Conservation (phyloP, 2,888 invertebrate genomes). For the Deroplatys truncata region DNA sequence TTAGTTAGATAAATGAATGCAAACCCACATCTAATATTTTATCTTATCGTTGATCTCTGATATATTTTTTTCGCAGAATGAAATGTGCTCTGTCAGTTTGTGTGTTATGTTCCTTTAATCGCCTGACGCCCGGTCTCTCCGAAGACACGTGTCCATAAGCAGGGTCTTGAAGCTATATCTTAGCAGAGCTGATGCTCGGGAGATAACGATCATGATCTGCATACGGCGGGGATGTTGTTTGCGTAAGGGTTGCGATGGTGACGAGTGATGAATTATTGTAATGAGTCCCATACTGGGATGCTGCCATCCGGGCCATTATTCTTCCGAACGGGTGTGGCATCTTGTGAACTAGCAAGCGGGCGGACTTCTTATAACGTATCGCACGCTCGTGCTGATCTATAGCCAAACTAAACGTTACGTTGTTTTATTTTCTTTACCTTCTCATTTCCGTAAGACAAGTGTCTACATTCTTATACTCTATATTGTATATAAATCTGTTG, state of each 20-base stretch:
- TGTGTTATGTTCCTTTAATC: not conserved
- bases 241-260: not conserved
- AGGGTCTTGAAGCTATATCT: no score
- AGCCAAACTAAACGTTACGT: not conserved
- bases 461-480: no score
- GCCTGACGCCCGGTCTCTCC: no score
- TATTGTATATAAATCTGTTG: no score
- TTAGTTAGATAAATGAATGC: not conserved
- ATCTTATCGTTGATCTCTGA: not conserved
- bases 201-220: not conserved
- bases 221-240: not conserved
- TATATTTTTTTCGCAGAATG: not conserved
- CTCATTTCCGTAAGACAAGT: no score
- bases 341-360: not conserved
- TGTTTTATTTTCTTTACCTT: not conserved
- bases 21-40: not conserved
- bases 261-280: slow-evolving; percentile 1
- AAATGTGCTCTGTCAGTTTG: not conserved
- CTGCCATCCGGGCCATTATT: not conserved
- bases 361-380: not conserved
- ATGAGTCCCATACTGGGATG: not conserved
- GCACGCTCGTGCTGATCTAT: not conserved
- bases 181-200: no score
- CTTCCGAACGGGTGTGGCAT: not conserved
- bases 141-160: not conserved